These are phyloP conservation scores for Aphrophora alni DNA, from an alignment of 2,888 invertebrate genomes.

Conservation along the genomic window DNA sequence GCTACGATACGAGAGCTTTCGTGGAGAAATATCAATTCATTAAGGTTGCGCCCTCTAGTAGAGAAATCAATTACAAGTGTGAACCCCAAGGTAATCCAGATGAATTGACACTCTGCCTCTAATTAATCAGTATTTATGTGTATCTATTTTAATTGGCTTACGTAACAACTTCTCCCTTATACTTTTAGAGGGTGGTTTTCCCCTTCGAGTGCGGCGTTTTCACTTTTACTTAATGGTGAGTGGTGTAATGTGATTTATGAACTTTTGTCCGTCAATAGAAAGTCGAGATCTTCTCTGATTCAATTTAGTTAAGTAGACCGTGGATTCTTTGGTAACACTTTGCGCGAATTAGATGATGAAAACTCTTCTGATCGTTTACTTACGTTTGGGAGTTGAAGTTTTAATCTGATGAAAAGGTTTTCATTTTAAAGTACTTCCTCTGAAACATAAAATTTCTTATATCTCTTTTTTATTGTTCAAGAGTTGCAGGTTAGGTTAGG, in stretches of 20 bases:
- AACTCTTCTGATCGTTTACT: too few relatives aligned
- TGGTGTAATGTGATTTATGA: not conserved
- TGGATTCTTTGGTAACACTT: not conserved
- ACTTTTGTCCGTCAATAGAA: not conserved
- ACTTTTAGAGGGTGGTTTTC: not conserved
- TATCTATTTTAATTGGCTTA: not conserved
- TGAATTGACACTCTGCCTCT: not conserved
- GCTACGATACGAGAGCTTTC: not conserved
- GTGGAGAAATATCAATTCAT: not conserved
- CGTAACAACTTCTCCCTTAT: not conserved
- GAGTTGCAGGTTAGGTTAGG: too few relatives aligned
- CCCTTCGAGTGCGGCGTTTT: not conserved
- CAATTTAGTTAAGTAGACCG: not conserved
- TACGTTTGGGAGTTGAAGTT: too few relatives aligned
- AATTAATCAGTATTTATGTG: slow-evolving; percentile 9
- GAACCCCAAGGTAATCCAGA: not conserved
- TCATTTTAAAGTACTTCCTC: too few relatives aligned
- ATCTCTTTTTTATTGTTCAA: too few relatives aligned
- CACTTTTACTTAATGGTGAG: not conserved
- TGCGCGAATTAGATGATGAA: not conserved
- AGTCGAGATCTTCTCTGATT: not conserved
- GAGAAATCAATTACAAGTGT: not conserved
- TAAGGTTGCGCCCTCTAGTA: not conserved
- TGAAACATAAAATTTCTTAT: too few relatives aligned
- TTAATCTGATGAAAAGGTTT: too few relatives aligned